Conservation (phyloP, 1,140 invertebrate species). For the Popillia japonica region DNA sequence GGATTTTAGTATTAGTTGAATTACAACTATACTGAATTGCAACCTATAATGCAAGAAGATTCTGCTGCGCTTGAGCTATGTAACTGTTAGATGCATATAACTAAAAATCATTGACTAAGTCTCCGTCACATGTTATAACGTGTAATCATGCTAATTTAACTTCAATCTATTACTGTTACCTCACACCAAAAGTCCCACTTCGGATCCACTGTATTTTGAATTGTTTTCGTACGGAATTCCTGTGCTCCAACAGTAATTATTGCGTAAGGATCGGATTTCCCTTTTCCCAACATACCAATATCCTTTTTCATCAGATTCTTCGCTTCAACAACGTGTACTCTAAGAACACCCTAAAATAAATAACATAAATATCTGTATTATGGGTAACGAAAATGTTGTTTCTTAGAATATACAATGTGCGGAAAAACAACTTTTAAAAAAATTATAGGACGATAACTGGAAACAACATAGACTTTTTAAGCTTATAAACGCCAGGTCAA, state of each 20-base stretch:
- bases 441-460: no score
- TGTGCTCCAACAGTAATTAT: slow-evolving; percentile 87
- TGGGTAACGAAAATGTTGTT: slow-evolving; percentile 2
- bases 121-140: no score
- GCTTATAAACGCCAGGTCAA: no score
- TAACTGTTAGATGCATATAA: no score
- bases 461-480: no score
- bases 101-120: no score
- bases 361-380: slow-evolving; percentile 30
- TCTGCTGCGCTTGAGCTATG: no score
- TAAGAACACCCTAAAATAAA: slow-evolving; percentile 74
- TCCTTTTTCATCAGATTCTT: slow-evolving; percentile 93
- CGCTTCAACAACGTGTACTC: slow-evolving; percentile 91
- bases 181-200: slow-evolving; percentile 95
- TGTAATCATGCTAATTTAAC: not conserved
- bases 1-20: no score
- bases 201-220: slow-evolving; percentile 91
- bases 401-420: no score
- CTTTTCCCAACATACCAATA: slow-evolving; percentile 89
- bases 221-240: slow-evolving; percentile 86
- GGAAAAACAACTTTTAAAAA: no score
- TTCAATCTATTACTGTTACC: slow-evolving; percentile 66
- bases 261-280: slow-evolving; percentile 95
- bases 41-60: no score
- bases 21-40: no score